Base-by-base conservation (phyloP, 2,888 invertebrate species). In the Meganola albula region DNA sequence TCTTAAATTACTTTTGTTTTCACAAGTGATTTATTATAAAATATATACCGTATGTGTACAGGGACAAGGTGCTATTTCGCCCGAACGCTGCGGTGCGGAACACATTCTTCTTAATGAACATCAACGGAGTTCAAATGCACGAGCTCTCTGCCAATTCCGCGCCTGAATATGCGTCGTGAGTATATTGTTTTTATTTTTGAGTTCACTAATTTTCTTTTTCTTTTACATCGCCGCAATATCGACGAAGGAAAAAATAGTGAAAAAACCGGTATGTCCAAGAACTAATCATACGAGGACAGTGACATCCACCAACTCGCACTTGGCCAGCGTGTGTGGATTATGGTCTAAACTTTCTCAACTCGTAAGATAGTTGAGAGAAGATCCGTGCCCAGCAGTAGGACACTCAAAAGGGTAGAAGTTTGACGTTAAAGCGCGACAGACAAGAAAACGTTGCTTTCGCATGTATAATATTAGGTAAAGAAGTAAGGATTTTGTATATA, bases 101-200 rank as follows among this genome's bases (percentile, higher is more conserved):
- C 57, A 77, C 86, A 0, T 87, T 87, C 68, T 85, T 87, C 74
- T 63, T 87, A 9, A 83, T 86, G 76, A 85, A 84, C 63, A 84
- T 85, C 58, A 83, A 85, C 50, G 75, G 77, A 0, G 69, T 79
- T 0, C 83, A 85, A 44, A 86, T 87, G 85, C 84, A 86, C 53
- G 86, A 87, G 34, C 63, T 87, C 0, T 78, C 82, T 0, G 74
- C 83, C 13, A 72, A 71, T 54, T 71, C 78, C 1, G 55, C 68
- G 12, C 58, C 72, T 0, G 87, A 87, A 35, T 87, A 85, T 33
- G 60, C 77, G 43, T 76, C 76, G 87, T 87, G 32, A 74, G 84
- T 67, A 21, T 4, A 9, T 13, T 42, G 28, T 31, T 10, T 0
- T 12, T 10, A 10, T 20, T 2, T 11, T 18, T 12, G n/a, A 1